phyloP scores from a whole-genome alignment of 2,888 invertebrate genomes.

The Nebria brevicollis region DNA sequence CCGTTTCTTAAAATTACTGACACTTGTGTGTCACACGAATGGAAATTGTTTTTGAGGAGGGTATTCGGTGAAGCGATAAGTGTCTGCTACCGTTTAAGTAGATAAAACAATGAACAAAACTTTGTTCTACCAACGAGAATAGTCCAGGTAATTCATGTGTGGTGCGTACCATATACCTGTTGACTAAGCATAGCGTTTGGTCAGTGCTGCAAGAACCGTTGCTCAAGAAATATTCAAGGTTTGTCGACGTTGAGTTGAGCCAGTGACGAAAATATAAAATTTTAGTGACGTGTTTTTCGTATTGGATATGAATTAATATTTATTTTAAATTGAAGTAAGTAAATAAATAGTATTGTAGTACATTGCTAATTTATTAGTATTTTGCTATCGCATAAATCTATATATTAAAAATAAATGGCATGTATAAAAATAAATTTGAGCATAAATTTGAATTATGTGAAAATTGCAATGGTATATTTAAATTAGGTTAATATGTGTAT shows the following conservation, averaged over 20 bases:
- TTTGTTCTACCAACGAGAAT: conserved; percentile 10
- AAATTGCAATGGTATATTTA: too few relatives aligned
- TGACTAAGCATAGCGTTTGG: conserved; percentile 24
- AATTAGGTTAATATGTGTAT: too few relatives aligned
- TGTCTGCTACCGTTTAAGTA: background rate
- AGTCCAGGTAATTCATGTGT: conserved; percentile 5
- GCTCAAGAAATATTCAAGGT: background rate
- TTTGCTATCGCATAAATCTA: too few relatives aligned
- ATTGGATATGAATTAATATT: background rate
- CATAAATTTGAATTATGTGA: too few relatives aligned
- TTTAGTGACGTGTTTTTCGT: background rate
- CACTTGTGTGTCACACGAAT: background rate
- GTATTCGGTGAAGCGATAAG: conserved; percentile 2
- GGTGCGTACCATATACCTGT: conserved; percentile 19
- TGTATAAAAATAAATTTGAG: too few relatives aligned
- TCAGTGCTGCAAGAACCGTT: conserved; percentile 21
- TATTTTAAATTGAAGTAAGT: background rate
- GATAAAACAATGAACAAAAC: conserved; percentile 5
- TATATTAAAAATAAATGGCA: too few relatives aligned
- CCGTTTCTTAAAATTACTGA: background rate
- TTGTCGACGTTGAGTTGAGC: background rate
- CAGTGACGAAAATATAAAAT: background rate
- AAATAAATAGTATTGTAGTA: background rate
- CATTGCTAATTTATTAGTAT: too few relatives aligned
- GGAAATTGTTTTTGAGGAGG: background rate